These are phyloP conservation scores for Apostichopus californicus DNA, from an alignment of 35 echinoderm and acorn worm species.

Conservation along the genomic window DNA sequence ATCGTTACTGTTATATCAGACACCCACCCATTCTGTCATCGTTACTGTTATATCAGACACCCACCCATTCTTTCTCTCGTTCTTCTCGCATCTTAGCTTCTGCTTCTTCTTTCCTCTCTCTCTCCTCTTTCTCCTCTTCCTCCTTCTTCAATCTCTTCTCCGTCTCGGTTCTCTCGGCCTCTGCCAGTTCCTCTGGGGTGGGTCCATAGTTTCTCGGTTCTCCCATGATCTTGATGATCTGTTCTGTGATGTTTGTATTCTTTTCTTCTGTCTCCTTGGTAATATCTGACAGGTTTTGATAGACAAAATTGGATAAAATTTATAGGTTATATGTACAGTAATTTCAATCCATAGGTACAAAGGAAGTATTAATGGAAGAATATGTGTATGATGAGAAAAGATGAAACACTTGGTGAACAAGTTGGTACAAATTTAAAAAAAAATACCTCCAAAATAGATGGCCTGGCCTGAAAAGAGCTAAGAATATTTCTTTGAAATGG, in stretches of 20 bases:
- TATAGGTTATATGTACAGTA: too few relatives aligned
- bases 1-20: too few relatives aligned
- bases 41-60: background rate
- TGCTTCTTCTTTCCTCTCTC: constrained; percentile 80
- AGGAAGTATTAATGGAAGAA: too few relatives aligned
- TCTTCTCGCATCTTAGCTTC: constrained; percentile 73
- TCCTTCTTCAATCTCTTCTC: constrained; percentile 97
- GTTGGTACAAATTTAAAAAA: too few relatives aligned
- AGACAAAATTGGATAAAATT: too few relatives aligned
- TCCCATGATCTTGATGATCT: constrained; percentile 92
- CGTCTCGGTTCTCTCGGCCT: constrained; percentile 79
- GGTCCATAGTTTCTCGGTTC: constrained; percentile 94
- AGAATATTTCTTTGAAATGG: too few relatives aligned
- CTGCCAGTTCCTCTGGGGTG: constrained; percentile 89
- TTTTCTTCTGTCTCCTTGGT: constrained; percentile 76
- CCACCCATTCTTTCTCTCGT: constrained; percentile 90
- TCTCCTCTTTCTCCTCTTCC: constrained; percentile 85
- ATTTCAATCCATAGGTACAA: too few relatives aligned
- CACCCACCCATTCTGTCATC: too few relatives aligned
- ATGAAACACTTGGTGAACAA: too few relatives aligned
- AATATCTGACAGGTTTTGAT: constrained; percentile 64
- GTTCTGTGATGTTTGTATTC: constrained; percentile 75
- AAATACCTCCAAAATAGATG: too few relatives aligned
- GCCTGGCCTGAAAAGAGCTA: too few relatives aligned
- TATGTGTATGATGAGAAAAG: too few relatives aligned